Evolutionary conservation across 1,140 invertebrate genomes (phyloP).

Genomic region (Drosophila varians): DNA sequence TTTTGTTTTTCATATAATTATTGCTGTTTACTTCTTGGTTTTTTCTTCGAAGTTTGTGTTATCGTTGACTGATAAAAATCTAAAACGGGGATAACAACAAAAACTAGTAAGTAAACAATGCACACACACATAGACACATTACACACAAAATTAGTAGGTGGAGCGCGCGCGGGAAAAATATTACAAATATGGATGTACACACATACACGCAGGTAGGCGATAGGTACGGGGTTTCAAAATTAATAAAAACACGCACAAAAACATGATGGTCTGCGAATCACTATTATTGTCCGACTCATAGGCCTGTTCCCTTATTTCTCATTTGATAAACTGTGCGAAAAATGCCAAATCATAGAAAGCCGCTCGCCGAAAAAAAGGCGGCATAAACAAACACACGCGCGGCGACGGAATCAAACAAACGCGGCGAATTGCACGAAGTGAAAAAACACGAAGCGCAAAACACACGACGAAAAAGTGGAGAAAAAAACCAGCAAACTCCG

Average conservation of each 20-base stretch:
- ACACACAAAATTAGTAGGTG: neutral
- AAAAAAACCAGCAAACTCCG: slow-evolving; percentile 53
- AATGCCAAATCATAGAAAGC: slow-evolving; percentile 62
- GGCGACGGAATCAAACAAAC: slow-evolving; percentile 70
- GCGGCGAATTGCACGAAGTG: slow-evolving; percentile 70
- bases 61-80: slow-evolving; percentile 67
- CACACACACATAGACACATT: slow-evolving; percentile 17
- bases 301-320: neutral
- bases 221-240: slow-evolving; percentile 18
- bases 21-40: slow-evolving; percentile 31
- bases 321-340: slow-evolving; percentile 40
- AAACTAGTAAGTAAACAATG: slow-evolving; percentile 69
- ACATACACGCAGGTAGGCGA: slow-evolving; percentile 15
- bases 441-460: slow-evolving; percentile 75
- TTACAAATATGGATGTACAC: slow-evolving; percentile 9
- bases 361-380: slow-evolving; percentile 67
- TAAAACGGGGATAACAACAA: slow-evolving; percentile 60
- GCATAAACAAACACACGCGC: slow-evolving; percentile 81
- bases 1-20: slow-evolving; percentile 32
- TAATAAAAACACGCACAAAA: slow-evolving; percentile 35
- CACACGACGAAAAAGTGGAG: slow-evolving; percentile 69
- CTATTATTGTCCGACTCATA: slow-evolving; percentile 10
- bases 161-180: slow-evolving; percentile 62
- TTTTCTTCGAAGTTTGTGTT: slow-evolving; percentile 37
- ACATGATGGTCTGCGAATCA: slow-evolving; percentile 51